phyloP scores from a whole-genome alignment of 2,797 vertebrate genomes.

The Hafferia zeledoni region DNA sequence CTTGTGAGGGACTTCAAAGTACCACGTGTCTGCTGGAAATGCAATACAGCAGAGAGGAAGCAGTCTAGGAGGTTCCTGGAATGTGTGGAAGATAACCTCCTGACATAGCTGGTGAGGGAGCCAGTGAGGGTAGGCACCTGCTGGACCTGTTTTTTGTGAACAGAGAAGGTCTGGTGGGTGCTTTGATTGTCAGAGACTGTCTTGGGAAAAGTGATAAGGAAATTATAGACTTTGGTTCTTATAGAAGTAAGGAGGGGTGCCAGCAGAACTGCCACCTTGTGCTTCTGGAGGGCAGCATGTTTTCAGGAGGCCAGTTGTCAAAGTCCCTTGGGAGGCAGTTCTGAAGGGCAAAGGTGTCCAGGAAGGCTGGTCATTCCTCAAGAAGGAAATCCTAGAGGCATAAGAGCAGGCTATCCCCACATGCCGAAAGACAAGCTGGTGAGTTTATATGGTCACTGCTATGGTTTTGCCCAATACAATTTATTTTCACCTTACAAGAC shows the following conservation, averaged over 20 bases:
- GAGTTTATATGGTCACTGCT: background rate
- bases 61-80: background rate
- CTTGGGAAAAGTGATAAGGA: accelerated
- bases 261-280: background rate
- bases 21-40: background rate
- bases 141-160: background rate
- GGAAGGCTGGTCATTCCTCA: background rate
- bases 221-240: background rate
- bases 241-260: background rate
- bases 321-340: background rate
- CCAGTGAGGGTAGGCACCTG: background rate
- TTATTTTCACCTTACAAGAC: background rate
- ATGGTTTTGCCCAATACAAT: background rate
- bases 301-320: background rate
- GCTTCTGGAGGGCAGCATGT: background rate
- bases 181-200: background rate
- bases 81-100: background rate
- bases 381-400: background rate
- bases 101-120: background rate
- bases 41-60: background rate
- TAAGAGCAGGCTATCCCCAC: background rate
- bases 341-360: background rate
- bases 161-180: background rate
- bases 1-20: background rate
- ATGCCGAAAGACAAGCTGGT: background rate